Conservation (phyloP, 2,888 invertebrate species). For the Caenorhabditis parvicauda region DNA sequence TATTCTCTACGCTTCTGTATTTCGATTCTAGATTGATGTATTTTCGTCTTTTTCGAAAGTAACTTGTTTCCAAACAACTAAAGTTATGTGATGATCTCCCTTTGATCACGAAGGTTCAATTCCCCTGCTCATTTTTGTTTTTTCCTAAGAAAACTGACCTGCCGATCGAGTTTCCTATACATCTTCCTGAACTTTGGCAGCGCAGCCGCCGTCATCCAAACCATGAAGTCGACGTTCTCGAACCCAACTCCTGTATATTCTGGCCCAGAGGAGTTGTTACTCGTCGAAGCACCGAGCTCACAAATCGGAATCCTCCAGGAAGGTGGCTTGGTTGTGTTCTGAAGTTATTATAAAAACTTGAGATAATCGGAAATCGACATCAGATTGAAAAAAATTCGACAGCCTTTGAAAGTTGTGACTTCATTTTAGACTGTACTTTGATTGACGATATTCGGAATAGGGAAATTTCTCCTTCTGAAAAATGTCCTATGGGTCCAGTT, state of each 20-base stretch:
- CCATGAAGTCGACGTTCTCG: constrained; percentile 93
- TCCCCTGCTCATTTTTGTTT: not conserved
- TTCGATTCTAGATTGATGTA: not conserved
- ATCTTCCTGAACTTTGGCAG: constrained; percentile 87
- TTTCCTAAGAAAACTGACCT: not conserved
- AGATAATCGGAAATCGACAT: too few relatives aligned
- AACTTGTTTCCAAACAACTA: not conserved
- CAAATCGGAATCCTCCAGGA: constrained; percentile 80
- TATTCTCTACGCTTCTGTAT: not conserved
- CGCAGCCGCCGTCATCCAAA: constrained; percentile 99
- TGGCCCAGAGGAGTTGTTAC: not conserved
- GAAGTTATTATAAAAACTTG: too few relatives aligned
- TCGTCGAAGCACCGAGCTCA: constrained; percentile 76
- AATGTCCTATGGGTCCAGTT: too few relatives aligned
- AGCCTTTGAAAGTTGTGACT: too few relatives aligned
- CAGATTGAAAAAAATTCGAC: too few relatives aligned
- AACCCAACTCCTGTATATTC: constrained; percentile 71
- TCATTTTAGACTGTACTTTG: too few relatives aligned
- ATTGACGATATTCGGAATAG: too few relatives aligned
- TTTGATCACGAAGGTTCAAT: not conserved
- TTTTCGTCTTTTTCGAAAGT: not conserved
- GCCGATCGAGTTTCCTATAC: constrained; percentile 81
- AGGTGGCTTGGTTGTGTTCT: constrained; percentile 71
- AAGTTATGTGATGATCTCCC: not conserved
- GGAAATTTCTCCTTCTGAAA: too few relatives aligned